Base-by-base conservation (phyloP, 1,140 invertebrate genomes). In the Zaprionus ghesquierei region DNA sequence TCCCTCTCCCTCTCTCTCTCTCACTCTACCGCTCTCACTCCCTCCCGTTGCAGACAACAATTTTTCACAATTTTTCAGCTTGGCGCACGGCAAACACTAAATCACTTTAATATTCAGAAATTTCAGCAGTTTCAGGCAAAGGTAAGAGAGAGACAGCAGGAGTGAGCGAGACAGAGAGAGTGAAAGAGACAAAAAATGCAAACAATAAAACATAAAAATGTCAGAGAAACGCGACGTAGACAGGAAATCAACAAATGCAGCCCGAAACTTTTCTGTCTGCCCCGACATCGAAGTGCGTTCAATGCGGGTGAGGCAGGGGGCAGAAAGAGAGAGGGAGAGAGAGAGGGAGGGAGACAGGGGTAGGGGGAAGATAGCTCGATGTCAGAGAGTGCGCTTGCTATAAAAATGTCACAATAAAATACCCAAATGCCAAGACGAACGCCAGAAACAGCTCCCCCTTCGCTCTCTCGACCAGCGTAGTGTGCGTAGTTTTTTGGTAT, bases 201-300 rank as follows among this genome's bases (percentile, higher is more conserved):
- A 82, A 84, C 84, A 89, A 89, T 87, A 87, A 87, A 87, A 79
- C 79, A 87, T 87, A 77, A 87, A 87, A 87, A 82, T 89, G 84
- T 89, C 84, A 71, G 65, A 77, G 72, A 73, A 87, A 46, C 41
- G 75, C 69, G 63, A 62, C 68, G 76, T 51, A 49, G 65, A 66
- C 76, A 84, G 84, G 84, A 87, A 87, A 54, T 75, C 50, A 69
- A 41, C 46, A 65, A 61, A 66, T 69, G 53, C 61, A 59, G 49
- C 51, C 29, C 53, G 59, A 63, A 55, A 69, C 66, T 74, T n/a
- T n/a, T n/a, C n/a, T n/a, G 35, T 27, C 35, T 5, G 29, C 51
- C 53, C 54, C 38, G 33, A 58, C 58, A 63, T 75, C 68, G 73
- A 71, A 65, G 60, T 25, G 60, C 58, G 73, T 71, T 64, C 68